A percentile compares a stretch with the other conserved stretches of the same genome.
Evolutionary conservation across 2,113 vertebrate genomes (phyloP).

Genomic region (Dendropsophus ebraccatus): DNA sequence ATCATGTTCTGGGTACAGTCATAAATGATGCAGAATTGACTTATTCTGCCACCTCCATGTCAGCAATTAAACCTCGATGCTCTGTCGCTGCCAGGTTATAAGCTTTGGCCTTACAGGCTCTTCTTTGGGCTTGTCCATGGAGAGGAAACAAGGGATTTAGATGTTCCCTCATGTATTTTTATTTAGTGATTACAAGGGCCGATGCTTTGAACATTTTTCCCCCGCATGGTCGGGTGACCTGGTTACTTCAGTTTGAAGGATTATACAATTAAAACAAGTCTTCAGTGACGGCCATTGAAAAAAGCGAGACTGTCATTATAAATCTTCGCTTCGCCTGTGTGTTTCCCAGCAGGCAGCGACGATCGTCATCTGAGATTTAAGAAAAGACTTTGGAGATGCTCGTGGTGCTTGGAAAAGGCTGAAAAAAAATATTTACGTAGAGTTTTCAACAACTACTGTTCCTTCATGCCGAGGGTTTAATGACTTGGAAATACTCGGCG

Average conservation of each 20-base stretch:
- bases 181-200: slow-evolving; percentile 28
- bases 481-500: slow-evolving; percentile 31
- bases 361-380: slow-evolving; percentile 22
- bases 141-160: neutral
- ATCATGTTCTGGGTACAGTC: neutral
- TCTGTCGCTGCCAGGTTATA: neutral
- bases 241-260: slow-evolving; percentile 41
- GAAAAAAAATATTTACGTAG: slow-evolving; percentile 41
- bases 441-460: slow-evolving; percentile 5
- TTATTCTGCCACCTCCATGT: neutral
- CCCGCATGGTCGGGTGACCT: slow-evolving; percentile 13
- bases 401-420: slow-evolving; percentile 21
- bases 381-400: slow-evolving; percentile 27
- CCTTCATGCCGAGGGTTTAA: slow-evolving; percentile 13
- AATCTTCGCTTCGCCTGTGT: slow-evolving; percentile 25
- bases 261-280: slow-evolving; percentile 45
- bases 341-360: slow-evolving; percentile 31
- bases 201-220: slow-evolving; percentile 50
- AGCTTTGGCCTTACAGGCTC: neutral
- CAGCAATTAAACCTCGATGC: neutral
- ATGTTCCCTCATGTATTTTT: slow-evolving; percentile 9
- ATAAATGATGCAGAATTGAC: neutral
- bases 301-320: slow-evolving; percentile 17
- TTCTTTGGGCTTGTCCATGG: slow-evolving; percentile 7
- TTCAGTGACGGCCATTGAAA: slow-evolving; percentile 20